Evolutionary conservation across 1,140 invertebrate genomes (phyloP), one percentile per base, ranked within the genome.

Genomic region (Drosophila pandora): DNA sequence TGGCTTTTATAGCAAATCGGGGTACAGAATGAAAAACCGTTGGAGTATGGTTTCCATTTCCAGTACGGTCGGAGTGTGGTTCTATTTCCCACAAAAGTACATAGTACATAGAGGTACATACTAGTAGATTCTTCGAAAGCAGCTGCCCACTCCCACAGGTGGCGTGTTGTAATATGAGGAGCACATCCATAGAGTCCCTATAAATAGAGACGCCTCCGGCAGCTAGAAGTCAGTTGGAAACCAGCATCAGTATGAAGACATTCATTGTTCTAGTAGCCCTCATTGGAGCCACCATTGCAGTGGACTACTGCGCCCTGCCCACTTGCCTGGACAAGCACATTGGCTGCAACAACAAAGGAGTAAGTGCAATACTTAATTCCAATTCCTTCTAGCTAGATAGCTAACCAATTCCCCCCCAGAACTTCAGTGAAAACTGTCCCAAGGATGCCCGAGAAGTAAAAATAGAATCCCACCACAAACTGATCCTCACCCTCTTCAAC

Each of bases 321-420:
- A 85, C 82, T 0, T 87, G 83, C 2, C 68, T 88, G 58, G 83
- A 87, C 17, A 87, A 88, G 34, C 83, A 87, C 1, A 67, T 87
- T n/a, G 83, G 74, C 56, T 87, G 82, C 63, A 87, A 87, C 10
- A 87, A 87, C 8, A 87, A 87, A 9, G 82, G 82, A 69, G 82
- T 87, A 70, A 76, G 82, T n/a, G n/a, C n/a, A n/a, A n/a, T n/a
- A n/a, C n/a, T n/a, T n/a, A n/a, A n/a, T n/a, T n/a, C n/a, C n/a
- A n/a, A n/a, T n/a, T n/a, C n/a, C n/a, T n/a, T n/a, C n/a, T n/a
- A n/a, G n/a, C n/a, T n/a, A n/a, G n/a, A n/a, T n/a, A n/a, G 7
- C 23, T n/a, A 0, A 37, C 23, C 4, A 0, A 1, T 1, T 41
- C 21, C n/a, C 10, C 8, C 9, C 7, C 3, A 87, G 83, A 76